A percentile compares a stretch with the other conserved stretches of the same genome.
These are phyloP conservation scores for Zosterops japonicus DNA, from an alignment of 2,113 vertebrate genomes.

Conservation along the genomic window DNA sequence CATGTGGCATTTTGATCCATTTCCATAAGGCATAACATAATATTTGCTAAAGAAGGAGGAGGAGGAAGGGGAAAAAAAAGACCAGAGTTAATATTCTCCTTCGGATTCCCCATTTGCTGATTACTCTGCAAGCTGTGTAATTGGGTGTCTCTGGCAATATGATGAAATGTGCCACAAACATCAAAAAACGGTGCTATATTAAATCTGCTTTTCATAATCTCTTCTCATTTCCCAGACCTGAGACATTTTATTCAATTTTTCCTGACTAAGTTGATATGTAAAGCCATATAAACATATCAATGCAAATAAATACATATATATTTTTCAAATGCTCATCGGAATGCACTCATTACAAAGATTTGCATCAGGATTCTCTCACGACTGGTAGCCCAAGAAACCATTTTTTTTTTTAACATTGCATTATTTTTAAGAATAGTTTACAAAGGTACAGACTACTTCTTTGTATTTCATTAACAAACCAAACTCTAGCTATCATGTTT, in stretches of 20 bases:
- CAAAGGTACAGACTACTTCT: background rate
- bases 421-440: conserved; percentile 42
- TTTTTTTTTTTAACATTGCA: background rate
- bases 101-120: conserved; percentile 60
- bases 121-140: conserved; percentile 69
- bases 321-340: conserved; percentile 30
- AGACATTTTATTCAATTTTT: conserved; percentile 73
- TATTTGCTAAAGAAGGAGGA: conserved; percentile 60
- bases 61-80: conserved; percentile 1
- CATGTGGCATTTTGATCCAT: conserved; percentile 63
- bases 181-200: conserved; percentile 63
- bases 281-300: conserved; percentile 70
- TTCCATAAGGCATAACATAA: conserved; percentile 68
- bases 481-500: background rate
- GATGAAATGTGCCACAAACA: conserved; percentile 73
- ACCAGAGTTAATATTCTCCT: conserved; percentile 59
- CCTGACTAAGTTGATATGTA: conserved; percentile 71
- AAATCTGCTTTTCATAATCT: conserved; percentile 75
- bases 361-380: conserved; percentile 19
- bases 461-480: background rate
- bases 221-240: conserved; percentile 69
- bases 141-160: conserved; percentile 62
- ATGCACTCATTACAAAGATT: conserved; percentile 52
- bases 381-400: background rate
- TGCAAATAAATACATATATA: conserved; percentile 67